Evolutionary conservation across 1,140 invertebrate species (phyloP).

Genomic region (Ceratina japonica): DNA sequence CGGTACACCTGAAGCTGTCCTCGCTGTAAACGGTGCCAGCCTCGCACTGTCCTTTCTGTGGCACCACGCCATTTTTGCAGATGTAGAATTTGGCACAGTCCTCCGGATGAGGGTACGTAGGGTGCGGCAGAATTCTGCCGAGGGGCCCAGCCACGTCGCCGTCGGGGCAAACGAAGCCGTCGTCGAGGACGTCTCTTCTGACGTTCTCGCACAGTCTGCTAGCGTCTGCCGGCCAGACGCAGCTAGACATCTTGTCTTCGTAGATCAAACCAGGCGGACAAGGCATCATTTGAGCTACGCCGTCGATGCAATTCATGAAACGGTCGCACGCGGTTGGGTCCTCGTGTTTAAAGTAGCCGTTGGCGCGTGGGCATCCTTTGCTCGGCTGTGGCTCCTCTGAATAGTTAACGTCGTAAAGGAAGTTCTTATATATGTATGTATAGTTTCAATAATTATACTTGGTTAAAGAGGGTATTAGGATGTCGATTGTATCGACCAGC

Average conservation of each 20-base stretch:
- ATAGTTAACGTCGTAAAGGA: not conserved
- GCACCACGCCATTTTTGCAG: slow-evolving; percentile 88
- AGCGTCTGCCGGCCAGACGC: slow-evolving; percentile 86
- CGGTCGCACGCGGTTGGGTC: slow-evolving; percentile 89
- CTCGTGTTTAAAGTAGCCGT: slow-evolving; percentile 89
- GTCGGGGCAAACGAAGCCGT: slow-evolving; percentile 89
- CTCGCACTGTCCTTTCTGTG: slow-evolving; percentile 88
- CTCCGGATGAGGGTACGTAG: slow-evolving; percentile 89
- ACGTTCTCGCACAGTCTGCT: slow-evolving; percentile 82
- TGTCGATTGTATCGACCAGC: not conserved
- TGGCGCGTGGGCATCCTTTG: slow-evolving; percentile 87
- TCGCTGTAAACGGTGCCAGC: slow-evolving; percentile 90
- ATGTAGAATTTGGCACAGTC: slow-evolving; percentile 94
- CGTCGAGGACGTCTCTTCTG: slow-evolving; percentile 85
- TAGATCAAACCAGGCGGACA: slow-evolving; percentile 91
- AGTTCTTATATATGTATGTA: too few relatives aligned
- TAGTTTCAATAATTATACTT: too few relatives aligned
- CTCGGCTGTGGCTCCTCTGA: slow-evolving; percentile 86
- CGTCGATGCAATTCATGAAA: slow-evolving; percentile 91
- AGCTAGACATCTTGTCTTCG: slow-evolving; percentile 86
- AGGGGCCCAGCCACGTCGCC: slow-evolving; percentile 85
- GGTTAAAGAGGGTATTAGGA: not conserved
- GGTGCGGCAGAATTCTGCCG: slow-evolving; percentile 86
- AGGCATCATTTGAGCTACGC: slow-evolving; percentile 84
- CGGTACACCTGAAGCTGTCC: slow-evolving; percentile 88